phyloP scores from a whole-genome alignment of 1,140 invertebrate genomes.

The Aleiodes sp. region DNA sequence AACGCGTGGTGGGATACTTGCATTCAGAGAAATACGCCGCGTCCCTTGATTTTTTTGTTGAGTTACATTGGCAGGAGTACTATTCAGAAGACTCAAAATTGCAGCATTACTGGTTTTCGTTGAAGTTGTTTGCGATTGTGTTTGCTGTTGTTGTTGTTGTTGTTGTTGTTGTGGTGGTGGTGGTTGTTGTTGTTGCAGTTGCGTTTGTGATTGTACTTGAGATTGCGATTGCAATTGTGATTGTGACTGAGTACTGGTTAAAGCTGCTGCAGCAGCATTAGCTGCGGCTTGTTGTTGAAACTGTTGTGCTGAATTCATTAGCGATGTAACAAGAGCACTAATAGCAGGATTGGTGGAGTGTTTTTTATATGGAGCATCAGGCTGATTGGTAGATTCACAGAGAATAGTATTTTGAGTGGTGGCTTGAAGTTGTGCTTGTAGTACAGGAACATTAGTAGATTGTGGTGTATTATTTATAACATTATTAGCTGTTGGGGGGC shows the following conservation, averaged over 20 bases:
- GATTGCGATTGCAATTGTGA: slow-evolving; percentile 54
- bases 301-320: slow-evolving; percentile 82
- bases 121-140: slow-evolving; percentile 51
- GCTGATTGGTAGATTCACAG: slow-evolving; percentile 58
- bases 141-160: slow-evolving; percentile 65
- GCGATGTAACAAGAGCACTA: slow-evolving; percentile 78
- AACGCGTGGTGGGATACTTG: slow-evolving; percentile 57
- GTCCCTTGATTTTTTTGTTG: slow-evolving; percentile 57
- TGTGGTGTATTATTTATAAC: slow-evolving; percentile 40
- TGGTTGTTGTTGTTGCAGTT: slow-evolving; percentile 14
- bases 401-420: slow-evolving; percentile 56
- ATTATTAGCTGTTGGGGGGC: slow-evolving; percentile 48
- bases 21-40: slow-evolving; percentile 59
- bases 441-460: slow-evolving; percentile 63
- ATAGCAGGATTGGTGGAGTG: slow-evolving; percentile 78
- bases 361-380: slow-evolving; percentile 69
- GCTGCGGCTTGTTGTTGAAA: slow-evolving; percentile 76
- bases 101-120: slow-evolving; percentile 71
- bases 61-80: slow-evolving; percentile 71
- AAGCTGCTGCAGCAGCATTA: slow-evolving; percentile 42
- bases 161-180: slow-evolving; percentile 28
- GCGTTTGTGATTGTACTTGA: slow-evolving; percentile 51
- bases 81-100: slow-evolving; percentile 78
- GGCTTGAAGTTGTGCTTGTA: slow-evolving; percentile 71
- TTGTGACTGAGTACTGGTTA: slow-evolving; percentile 37